These are phyloP conservation scores for Indri indri DNA, from an alignment of 2,113 vertebrate species.

Conservation along the genomic window DNA sequence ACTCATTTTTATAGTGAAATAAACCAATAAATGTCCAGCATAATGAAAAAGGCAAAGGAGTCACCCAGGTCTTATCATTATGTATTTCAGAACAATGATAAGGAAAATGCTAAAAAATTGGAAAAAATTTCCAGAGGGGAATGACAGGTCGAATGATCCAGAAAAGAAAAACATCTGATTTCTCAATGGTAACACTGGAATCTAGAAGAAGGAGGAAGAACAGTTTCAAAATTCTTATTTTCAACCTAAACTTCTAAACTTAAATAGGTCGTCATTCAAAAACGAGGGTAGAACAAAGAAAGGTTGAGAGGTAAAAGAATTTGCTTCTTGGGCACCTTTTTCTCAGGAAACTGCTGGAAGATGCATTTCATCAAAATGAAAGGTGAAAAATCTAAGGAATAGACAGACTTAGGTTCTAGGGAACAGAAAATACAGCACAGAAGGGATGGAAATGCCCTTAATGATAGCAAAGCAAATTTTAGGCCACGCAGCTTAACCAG, in stretches of 20 bases:
- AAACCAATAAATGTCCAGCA: background rate
- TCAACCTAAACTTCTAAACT: background rate
- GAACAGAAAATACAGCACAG: background rate
- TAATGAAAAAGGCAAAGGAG: background rate
- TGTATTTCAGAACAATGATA: background rate
- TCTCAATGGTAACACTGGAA: background rate
- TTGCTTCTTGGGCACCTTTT: background rate
- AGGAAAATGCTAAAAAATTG: background rate
- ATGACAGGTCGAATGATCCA: background rate
- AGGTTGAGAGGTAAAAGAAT: background rate
- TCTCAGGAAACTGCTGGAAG: background rate
- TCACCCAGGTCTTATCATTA: background rate
- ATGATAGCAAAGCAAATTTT: accelerated
- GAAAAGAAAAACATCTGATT: background rate
- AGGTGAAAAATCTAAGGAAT: background rate
- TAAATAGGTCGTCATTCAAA: background rate
- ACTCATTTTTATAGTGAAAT: background rate
- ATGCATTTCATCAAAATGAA: background rate
- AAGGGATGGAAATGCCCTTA: background rate
- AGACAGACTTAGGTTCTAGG: background rate
- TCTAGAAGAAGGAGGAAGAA: background rate
- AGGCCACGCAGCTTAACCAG: accelerated
- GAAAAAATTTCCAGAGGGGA: background rate
- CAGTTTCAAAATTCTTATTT: background rate
- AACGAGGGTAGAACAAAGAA: background rate